Conservation (phyloP, 1,140 invertebrate genomes). For the Drosophila serrata region DNA sequence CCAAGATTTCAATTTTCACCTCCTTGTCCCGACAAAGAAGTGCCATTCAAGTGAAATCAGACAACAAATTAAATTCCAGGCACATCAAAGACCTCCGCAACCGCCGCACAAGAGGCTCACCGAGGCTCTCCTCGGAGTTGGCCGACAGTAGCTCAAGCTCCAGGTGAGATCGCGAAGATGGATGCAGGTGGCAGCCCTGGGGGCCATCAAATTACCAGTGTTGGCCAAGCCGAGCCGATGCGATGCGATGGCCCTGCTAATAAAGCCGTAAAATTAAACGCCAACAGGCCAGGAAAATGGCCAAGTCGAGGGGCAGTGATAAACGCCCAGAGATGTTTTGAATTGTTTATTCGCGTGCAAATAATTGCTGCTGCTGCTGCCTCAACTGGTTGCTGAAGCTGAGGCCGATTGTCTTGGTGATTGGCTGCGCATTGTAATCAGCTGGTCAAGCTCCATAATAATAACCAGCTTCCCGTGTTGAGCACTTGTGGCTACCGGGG, state of each 20-base stretch:
- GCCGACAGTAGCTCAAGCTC: conserved; percentile 39
- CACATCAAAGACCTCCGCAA: conserved; percentile 28
- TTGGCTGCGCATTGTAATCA: conserved; percentile 71
- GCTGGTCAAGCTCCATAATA: conserved; percentile 26
- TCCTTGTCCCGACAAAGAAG: not conserved
- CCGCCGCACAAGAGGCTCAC: conserved; percentile 10
- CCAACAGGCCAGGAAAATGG: conserved; percentile 50
- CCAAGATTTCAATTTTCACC: not conserved
- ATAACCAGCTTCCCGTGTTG: conserved; percentile 58
- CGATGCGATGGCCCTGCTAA: conserved; percentile 55
- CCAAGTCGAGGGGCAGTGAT: conserved; percentile 59
- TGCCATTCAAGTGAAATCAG: conserved; percentile 20
- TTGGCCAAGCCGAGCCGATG: conserved; percentile 6
- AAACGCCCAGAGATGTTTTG: conserved; percentile 73
- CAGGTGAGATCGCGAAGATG: conserved; percentile 2
- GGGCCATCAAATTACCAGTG: conserved; percentile 73
- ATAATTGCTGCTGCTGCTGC: conserved; percentile 68
- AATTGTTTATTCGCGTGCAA: conserved; percentile 82
- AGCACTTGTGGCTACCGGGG: conserved; percentile 33
- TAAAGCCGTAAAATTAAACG: conserved; percentile 84
- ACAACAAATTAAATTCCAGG: conserved; percentile 24
- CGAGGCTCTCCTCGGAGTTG: not conserved
- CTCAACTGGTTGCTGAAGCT: not conserved
- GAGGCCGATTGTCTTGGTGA: conserved; percentile 43
- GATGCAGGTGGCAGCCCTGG: conserved; percentile 59